A percentile compares a stretch with the other conserved stretches of the same genome.
phyloP scores from a whole-genome alignment of 2,888 invertebrate species.

The Hirtodrosophila cameraria region DNA sequence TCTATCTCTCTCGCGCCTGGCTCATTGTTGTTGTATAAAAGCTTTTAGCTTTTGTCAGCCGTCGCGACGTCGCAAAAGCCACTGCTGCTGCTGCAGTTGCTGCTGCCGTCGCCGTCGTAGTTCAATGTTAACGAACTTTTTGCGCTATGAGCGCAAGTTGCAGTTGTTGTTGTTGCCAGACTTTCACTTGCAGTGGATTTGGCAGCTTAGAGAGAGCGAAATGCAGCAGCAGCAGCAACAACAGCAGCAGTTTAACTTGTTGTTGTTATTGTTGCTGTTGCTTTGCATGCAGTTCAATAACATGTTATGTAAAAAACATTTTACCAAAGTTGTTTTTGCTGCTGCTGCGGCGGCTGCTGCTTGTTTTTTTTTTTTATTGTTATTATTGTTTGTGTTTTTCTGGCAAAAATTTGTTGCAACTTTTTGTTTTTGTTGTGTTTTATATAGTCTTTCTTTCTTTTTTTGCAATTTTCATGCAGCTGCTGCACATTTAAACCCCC shows the following conservation, averaged over 20 bases:
- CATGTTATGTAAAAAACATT: slow-evolving; percentile 83
- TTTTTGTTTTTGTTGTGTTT: slow-evolving; percentile 27
- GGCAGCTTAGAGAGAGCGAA: slow-evolving; percentile 69
- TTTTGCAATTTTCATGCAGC: slow-evolving; percentile 43
- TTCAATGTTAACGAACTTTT: slow-evolving; percentile 83
- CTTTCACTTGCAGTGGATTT: slow-evolving; percentile 83
- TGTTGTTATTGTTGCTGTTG: slow-evolving; percentile 49
- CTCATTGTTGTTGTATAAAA: slow-evolving; percentile 9
- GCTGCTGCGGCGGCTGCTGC: not conserved
- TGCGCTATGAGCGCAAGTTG: slow-evolving; percentile 52
- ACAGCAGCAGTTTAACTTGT: slow-evolving; percentile 48
- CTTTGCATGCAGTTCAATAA: slow-evolving; percentile 81
- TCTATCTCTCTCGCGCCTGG: slow-evolving; percentile 23
- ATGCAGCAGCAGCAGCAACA: slow-evolving; percentile 35
- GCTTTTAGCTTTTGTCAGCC: slow-evolving; percentile 3
- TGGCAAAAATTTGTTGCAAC: slow-evolving; percentile 38
- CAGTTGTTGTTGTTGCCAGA: slow-evolving; percentile 67
- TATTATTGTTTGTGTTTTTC: slow-evolving; percentile 37
- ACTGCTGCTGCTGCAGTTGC: too few relatives aligned
- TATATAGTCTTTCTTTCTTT: slow-evolving; percentile 7
- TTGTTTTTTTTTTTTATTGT: slow-evolving; percentile 21
- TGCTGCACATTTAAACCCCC: slow-evolving; percentile 51
- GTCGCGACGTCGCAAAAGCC: slow-evolving; percentile 7
- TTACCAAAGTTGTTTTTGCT: slow-evolving; percentile 69
- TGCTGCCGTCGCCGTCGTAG: slow-evolving; percentile 78